A percentile compares a stretch with the other conserved stretches of the same genome.
Conservation (phyloP, 2,888 invertebrate genomes). For the Eupithecia exiguata region DNA sequence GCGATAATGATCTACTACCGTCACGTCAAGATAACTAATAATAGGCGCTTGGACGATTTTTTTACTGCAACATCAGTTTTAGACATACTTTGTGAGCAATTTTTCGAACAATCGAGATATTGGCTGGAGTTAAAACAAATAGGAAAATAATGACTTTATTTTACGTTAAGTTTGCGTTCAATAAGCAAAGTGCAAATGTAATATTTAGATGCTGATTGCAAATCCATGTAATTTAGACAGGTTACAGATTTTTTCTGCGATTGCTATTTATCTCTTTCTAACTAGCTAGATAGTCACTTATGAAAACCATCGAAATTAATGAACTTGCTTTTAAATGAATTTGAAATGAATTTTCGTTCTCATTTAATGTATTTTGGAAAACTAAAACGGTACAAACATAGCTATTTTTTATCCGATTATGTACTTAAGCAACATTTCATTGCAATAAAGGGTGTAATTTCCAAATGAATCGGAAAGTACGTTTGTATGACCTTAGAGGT, state of each 20-base stretch:
- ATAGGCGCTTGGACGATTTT: slow-evolving; percentile 37
- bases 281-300: too few species aligned
- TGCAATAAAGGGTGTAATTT: too few species aligned
- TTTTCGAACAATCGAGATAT: neutral
- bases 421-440: too few species aligned
- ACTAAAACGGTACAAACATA: too few species aligned
- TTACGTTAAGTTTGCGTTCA: neutral
- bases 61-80: slow-evolving; percentile 23
- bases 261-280: neutral
- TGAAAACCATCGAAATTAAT: too few species aligned
- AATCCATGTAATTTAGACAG: too few species aligned
- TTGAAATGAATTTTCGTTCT: too few species aligned
- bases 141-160: neutral
- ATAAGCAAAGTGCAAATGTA: neutral
- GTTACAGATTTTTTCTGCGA: neutral
- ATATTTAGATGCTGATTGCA: neutral
- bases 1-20: slow-evolving; percentile 47
- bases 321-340: too few species aligned
- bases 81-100: neutral
- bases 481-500: too few species aligned
- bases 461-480: neutral
- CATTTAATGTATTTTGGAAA: too few species aligned
- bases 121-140: neutral
- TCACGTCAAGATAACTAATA: slow-evolving; percentile 47
- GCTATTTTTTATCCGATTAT: too few species aligned